phyloP scores from a whole-genome alignment of 2,888 invertebrate species.

The Pristionchus japonicus region DNA sequence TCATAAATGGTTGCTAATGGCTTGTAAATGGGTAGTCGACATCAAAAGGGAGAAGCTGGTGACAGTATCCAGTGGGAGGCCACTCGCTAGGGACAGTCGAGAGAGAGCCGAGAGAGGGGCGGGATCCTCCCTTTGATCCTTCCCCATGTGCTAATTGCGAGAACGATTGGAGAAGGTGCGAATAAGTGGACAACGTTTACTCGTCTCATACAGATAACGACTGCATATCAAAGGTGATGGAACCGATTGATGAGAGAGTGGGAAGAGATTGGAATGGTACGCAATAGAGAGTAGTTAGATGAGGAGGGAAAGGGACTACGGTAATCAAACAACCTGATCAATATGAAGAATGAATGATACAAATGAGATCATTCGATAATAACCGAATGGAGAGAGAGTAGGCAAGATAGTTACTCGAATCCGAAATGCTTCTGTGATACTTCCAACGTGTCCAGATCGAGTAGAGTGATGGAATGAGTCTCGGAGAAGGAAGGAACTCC shows the following conservation, averaged over 20 bases:
- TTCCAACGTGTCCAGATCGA: slow-evolving; percentile 31
- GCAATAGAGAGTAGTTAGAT: background rate
- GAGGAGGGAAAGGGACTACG: no score
- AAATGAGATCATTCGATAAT: slow-evolving; percentile 14
- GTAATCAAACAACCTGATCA: slow-evolving; percentile 33
- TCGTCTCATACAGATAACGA: slow-evolving; percentile 11
- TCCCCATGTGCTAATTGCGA: slow-evolving; percentile 26
- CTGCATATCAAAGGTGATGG: background rate
- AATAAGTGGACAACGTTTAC: slow-evolving; percentile 30
- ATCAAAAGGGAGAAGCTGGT: slow-evolving; percentile 6
- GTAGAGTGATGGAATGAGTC: slow-evolving; percentile 22
- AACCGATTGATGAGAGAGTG: slow-evolving; percentile 8
- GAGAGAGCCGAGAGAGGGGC: background rate
- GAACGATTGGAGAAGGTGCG: slow-evolving; percentile 34
- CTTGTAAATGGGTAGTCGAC: background rate
- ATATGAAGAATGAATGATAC: background rate
- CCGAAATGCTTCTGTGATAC: slow-evolving; percentile 26
- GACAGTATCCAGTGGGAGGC: background rate
- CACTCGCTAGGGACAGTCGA: slow-evolving; percentile 8
- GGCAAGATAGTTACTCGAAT: background rate
- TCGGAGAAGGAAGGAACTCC: slow-evolving; percentile 42
- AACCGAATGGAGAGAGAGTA: background rate
- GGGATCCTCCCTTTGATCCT: background rate
- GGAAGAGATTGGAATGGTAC: background rate
- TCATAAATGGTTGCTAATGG: slow-evolving; percentile 29